phyloP scores from a whole-genome alignment of 2,888 invertebrate genomes.

The Acanthacorydalis orientalis region DNA sequence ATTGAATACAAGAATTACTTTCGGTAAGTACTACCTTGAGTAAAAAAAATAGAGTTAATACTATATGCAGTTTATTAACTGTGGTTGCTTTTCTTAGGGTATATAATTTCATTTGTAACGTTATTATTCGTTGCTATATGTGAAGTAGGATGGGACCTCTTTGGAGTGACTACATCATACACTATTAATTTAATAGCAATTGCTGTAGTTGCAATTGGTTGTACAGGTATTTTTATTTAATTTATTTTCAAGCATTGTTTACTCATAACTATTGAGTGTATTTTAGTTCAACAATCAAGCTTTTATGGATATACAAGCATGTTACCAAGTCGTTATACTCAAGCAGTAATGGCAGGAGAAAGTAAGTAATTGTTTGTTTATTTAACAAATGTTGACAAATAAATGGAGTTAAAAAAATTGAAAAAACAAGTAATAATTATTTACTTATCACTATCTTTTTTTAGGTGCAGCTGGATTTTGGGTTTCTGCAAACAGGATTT shows the following conservation, averaged over 20 bases:
- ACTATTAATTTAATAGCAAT: conserved; percentile 69
- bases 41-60: too few relatives aligned
- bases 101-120: conserved; percentile 63
- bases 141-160: conserved; percentile 75
- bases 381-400: too few relatives aligned
- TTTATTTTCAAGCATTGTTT: not conserved
- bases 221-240: conserved; percentile 40
- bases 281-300: conserved; percentile 73
- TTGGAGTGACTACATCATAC: conserved; percentile 62
- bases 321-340: conserved; percentile 76
- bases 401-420: too few relatives aligned
- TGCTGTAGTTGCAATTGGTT: conserved; percentile 72
- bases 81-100: conserved; percentile 34
- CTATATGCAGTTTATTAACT: too few relatives aligned
- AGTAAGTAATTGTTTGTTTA: conserved; percentile 40
- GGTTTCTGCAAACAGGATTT: conserved; percentile 68
- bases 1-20: conserved; percentile 68
- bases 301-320: conserved; percentile 90
- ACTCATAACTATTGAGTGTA: conserved; percentile 9
- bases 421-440: conserved; percentile 3
- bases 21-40: conserved; percentile 37
- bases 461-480: conserved; percentile 73
- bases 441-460: conserved; percentile 15
- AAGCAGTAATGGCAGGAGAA: conserved; percentile 91
- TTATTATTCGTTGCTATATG: conserved; percentile 70